Conservation (phyloP, 1,140 invertebrate species). For the Drosophila hydei region DNA sequence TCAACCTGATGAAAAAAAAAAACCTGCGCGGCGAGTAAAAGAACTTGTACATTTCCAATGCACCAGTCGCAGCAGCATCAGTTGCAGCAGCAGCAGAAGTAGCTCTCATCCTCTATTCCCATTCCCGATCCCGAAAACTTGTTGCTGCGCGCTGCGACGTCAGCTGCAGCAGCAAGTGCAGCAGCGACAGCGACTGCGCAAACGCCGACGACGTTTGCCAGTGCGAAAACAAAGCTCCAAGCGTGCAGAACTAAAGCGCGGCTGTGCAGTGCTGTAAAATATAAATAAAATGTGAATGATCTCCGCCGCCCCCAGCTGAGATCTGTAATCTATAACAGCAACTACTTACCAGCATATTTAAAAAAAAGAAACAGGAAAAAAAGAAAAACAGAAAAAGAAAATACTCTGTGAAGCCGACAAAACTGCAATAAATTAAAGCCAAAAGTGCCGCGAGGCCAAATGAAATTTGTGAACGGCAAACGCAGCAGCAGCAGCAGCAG, state of each 20-base stretch:
- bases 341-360: constrained; percentile 44
- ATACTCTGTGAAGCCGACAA: constrained; percentile 69
- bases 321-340: constrained; percentile 23
- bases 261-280: constrained; percentile 21
- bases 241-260: constrained; percentile 65
- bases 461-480: constrained; percentile 57
- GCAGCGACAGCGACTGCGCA: constrained; percentile 22
- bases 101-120: constrained; percentile 7
- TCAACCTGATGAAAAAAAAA: constrained; percentile 44
- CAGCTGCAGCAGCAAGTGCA: constrained; percentile 13
- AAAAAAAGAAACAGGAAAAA: background rate
- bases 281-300: constrained; percentile 6
- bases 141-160: constrained; percentile 40
- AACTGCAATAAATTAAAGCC: constrained; percentile 81
- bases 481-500: constrained; percentile 21
- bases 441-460: constrained; percentile 71
- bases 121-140: constrained; percentile 45
- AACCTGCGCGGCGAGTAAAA: constrained; percentile 72
- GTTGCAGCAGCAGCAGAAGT: too few relatives aligned
- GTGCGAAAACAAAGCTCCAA: constrained; percentile 79
- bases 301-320: constrained; percentile 4
- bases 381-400: constrained; percentile 25
- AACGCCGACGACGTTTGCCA: constrained; percentile 38
- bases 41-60: constrained; percentile 56
- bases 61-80: constrained; percentile 31